Percentiles rank a stretch among this genome's conserved stretches.
phyloP scores from a whole-genome alignment of 2,797 vertebrate species.

The Anableps anableps region DNA sequence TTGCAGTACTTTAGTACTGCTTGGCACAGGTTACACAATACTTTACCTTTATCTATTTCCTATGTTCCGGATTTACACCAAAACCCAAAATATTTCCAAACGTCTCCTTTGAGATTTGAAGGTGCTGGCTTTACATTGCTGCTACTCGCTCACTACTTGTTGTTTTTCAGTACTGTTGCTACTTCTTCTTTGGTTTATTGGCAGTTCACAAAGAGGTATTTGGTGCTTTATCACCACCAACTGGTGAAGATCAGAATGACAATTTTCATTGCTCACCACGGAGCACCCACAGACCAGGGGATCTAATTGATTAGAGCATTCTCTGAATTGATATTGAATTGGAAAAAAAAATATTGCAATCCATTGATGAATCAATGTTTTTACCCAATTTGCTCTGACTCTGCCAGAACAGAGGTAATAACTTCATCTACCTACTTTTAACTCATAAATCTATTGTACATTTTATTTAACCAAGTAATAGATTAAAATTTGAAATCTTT shows the following conservation, averaged over 20 bases:
- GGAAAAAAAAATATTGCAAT: neutral
- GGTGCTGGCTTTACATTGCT: neutral
- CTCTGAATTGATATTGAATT: neutral
- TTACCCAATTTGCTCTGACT: too few species aligned
- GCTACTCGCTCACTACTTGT: neutral
- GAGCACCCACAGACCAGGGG: too few species aligned
- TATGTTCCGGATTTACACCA: neutral
- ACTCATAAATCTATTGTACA: too few species aligned
- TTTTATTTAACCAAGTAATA: too few species aligned
- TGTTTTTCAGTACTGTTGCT: neutral
- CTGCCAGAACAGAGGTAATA: too few species aligned
- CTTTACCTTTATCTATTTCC: neutral
- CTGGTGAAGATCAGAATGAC: too few species aligned
- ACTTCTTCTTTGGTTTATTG: too few species aligned
- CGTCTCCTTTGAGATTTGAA: neutral
- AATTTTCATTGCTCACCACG: too few species aligned
- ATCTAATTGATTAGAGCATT: neutral
- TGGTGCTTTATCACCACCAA: too few species aligned
- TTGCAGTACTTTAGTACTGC: neutral
- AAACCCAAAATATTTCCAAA: neutral
- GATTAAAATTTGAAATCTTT: too few species aligned
- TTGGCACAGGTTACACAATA: neutral
- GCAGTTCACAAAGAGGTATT: too few species aligned
- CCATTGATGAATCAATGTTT: neutral
- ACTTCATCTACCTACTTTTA: too few species aligned